Base-by-base conservation (phyloP, 2,113 vertebrate genomes). In the Saiga tatarica region DNA sequence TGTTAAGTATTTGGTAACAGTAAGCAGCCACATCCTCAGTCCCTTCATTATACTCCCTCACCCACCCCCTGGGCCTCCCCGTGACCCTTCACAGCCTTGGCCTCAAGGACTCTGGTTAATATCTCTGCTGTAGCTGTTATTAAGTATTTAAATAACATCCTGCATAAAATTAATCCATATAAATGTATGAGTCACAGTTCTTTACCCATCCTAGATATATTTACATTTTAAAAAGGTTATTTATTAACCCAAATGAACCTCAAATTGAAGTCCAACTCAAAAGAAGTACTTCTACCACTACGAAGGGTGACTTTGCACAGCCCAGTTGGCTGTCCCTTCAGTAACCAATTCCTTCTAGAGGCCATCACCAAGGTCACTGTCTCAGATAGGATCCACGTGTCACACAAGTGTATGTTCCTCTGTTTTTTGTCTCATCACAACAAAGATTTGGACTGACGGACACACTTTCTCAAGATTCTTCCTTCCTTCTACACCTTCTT, bases 181-280 rank as follows among this genome's bases (percentile, higher is more conserved):
- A 88, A 50, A 91, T 71, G 26, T 33, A 13, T 83, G 25, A 96
- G 47, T 59, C 12, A 85, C 12, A 85, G 26, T 79, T 91, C 21
- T 84, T 90, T 88, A 87, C 76, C 50, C 55, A 71, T 71, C 42
- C 45, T 85, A 79, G 47, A 88, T 91, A 28, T 55, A 21, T 39
- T 55, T 91, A 87, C 25, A 50, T 93, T 45, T 94, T 90, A 21
- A 16, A 84, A 89, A 78, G 62, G 74, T 78, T 86, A 53, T 39
- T 87, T 97, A 79, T 93, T 93, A 94, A 52, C 39, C 33, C 30
- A 39, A 59, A 83, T 62, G 8, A 89, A 91, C 52, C 42, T 91
- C 64, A 89, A 85, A 47, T 95, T 84, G 57, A 93, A 89, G 76
- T 95, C 90, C 39, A 91, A 47, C 39, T 95, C 28, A 87, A 94